These are phyloP conservation scores for Ormyrus thymus DNA, from an alignment of 2,888 invertebrate species.

Conservation along the genomic window DNA sequence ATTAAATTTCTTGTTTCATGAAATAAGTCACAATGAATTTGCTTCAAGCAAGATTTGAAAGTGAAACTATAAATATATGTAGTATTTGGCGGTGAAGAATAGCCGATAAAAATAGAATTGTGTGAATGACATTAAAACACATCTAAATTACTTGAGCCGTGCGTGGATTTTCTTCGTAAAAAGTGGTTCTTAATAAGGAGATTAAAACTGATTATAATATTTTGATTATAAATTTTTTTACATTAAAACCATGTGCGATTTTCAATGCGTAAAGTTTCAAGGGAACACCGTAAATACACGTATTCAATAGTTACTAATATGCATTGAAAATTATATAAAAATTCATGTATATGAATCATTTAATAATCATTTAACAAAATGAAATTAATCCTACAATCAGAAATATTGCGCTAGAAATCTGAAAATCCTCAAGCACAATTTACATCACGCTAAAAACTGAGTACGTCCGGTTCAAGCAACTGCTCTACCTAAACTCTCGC, in stretches of 20 bases:
- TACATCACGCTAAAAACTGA: too few relatives aligned
- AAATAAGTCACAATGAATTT: constrained; percentile 6
- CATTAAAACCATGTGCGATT: constrained; percentile 1
- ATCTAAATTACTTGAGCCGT: constrained; percentile 23
- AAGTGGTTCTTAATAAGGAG: background rate
- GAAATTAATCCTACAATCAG: too few relatives aligned
- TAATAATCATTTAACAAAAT: too few relatives aligned
- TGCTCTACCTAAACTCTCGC: too few relatives aligned
- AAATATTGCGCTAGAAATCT: too few relatives aligned
- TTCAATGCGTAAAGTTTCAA: constrained; percentile 5
- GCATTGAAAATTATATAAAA: too few relatives aligned
- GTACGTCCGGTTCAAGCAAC: too few relatives aligned
- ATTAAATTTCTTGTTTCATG: background rate
- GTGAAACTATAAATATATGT: constrained; percentile 11
- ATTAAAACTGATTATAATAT: background rate
- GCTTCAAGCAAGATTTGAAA: constrained; percentile 31
- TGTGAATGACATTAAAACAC: constrained; percentile 37
- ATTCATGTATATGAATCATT: too few relatives aligned
- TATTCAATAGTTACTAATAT: too few relatives aligned
- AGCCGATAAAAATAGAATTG: constrained; percentile 28
- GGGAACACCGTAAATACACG: background rate
- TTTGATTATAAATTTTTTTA: constrained; percentile 7
- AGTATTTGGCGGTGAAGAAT: constrained; percentile 21
- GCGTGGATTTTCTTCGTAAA: constrained; percentile 19
- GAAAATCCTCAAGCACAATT: too few relatives aligned